These are phyloP conservation scores for Cephus rjabovi DNA, from an alignment of 2,888 invertebrate species.

Conservation along the genomic window DNA sequence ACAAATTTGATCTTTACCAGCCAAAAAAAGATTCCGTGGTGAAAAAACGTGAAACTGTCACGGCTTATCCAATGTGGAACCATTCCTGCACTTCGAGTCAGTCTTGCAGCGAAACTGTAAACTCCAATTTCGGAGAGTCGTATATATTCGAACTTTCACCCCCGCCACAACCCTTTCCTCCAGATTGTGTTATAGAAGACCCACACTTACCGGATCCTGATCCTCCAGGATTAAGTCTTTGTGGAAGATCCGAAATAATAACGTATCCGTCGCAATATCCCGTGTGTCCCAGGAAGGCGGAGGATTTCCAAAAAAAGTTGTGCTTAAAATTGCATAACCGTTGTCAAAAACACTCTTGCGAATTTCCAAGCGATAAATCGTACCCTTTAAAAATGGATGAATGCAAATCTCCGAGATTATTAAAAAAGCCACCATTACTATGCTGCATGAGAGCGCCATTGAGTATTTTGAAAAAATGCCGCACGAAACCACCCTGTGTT, in stretches of 20 bases:
- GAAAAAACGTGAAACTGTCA: neutral
- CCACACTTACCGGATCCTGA: neutral
- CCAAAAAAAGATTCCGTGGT: neutral
- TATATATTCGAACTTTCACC: neutral
- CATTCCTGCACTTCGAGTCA: neutral
- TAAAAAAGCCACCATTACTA: neutral
- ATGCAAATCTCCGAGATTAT: neutral
- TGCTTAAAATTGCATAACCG: neutral
- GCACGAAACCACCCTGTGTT: neutral
- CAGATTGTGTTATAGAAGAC: neutral
- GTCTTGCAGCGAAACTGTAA: neutral
- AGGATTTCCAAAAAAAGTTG: neutral
- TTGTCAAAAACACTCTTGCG: slow-evolving; percentile 14
- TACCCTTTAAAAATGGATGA: slow-evolving; percentile 14
- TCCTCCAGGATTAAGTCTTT: neutral
- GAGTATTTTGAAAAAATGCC: neutral
- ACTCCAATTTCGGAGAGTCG: neutral
- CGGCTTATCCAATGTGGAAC: neutral
- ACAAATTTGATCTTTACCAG: neutral
- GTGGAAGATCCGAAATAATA: neutral
- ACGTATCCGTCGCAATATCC: neutral
- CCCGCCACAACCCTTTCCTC: neutral
- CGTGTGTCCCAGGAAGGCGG: neutral
- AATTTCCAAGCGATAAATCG: slow-evolving; percentile 62
- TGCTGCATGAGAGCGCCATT: neutral